These are phyloP conservation scores for Apamea monoglypha DNA, from an alignment of 2,888 invertebrate species.

Conservation along the genomic window DNA sequence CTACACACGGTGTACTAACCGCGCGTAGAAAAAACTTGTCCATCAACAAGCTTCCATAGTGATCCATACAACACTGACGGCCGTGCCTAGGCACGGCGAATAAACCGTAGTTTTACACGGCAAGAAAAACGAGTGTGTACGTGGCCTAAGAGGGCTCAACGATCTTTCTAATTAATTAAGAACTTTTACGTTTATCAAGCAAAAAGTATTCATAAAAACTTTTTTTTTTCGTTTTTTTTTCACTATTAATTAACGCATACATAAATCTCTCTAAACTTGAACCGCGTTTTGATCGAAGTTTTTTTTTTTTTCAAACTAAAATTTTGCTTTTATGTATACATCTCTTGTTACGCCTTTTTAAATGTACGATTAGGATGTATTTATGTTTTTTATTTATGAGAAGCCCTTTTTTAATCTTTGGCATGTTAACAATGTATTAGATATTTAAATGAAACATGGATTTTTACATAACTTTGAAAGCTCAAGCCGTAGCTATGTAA, in stretches of 20 bases:
- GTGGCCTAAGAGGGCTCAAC: slow-evolving; percentile 22
- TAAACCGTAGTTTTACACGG: not conserved
- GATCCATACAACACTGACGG: no score
- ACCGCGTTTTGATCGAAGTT: not conserved
- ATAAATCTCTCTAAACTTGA: not conserved
- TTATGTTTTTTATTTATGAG: not conserved
- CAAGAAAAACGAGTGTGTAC: not conserved
- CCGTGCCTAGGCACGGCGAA: not conserved
- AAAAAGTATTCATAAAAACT: not conserved
- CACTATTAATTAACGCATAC: not conserved
- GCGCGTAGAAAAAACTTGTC: no score
- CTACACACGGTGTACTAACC: not conserved
- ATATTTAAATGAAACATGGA: not conserved
- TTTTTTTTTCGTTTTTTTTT: not conserved
- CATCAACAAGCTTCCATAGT: no score
- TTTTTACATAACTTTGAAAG: not conserved
- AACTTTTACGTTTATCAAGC: slow-evolving; percentile 1
- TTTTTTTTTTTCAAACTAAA: not conserved
- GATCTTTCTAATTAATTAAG: slow-evolving; percentile 46
- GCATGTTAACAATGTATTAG: not conserved
- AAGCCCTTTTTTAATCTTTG: not conserved
- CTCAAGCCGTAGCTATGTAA: not conserved
- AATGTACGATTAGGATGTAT: not conserved
- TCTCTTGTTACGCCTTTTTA: not conserved
- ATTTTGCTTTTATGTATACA: not conserved